Conservation (phyloP, 2,113 vertebrate genomes). For the Forbesichthys papilliferus region DNA sequence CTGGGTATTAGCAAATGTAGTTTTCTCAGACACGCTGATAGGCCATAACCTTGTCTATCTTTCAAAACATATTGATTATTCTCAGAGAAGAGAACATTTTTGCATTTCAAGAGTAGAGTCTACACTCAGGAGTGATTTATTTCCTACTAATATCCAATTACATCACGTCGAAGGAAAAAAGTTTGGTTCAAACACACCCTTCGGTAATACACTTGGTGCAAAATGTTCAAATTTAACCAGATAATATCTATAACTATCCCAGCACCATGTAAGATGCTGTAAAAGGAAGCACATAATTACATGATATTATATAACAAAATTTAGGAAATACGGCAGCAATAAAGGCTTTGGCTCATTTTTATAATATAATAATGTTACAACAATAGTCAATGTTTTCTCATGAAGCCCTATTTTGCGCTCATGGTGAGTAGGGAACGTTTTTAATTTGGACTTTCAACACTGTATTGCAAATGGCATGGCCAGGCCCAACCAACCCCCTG, state of each 20-base stretch:
- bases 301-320: not conserved
- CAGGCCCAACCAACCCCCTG: constrained; percentile 65
- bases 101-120: constrained; percentile 41
- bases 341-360: not conserved
- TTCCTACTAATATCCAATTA: constrained; percentile 39
- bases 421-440: constrained; percentile 29
- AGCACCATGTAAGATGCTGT: not conserved
- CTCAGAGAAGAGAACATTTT: constrained; percentile 53
- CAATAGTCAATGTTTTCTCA: not conserved
- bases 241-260: not conserved
- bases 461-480: constrained; percentile 66
- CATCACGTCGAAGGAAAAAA: constrained; percentile 24
- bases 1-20: constrained; percentile 46
- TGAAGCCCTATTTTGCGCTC: constrained; percentile 5
- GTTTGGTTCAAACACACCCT: not conserved
- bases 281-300: not conserved
- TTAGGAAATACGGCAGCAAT: constrained; percentile 1
- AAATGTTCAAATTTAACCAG: not conserved
- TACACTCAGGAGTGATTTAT: constrained; percentile 46
- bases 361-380: not conserved
- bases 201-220: no score
- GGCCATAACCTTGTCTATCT: constrained; percentile 63
- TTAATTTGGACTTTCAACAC: constrained; percentile 45
- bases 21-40: constrained; percentile 50
- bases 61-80: constrained; percentile 72